phyloP scores from a whole-genome alignment of 2,888 invertebrate species.

The Gastrophysa polygoni region DNA sequence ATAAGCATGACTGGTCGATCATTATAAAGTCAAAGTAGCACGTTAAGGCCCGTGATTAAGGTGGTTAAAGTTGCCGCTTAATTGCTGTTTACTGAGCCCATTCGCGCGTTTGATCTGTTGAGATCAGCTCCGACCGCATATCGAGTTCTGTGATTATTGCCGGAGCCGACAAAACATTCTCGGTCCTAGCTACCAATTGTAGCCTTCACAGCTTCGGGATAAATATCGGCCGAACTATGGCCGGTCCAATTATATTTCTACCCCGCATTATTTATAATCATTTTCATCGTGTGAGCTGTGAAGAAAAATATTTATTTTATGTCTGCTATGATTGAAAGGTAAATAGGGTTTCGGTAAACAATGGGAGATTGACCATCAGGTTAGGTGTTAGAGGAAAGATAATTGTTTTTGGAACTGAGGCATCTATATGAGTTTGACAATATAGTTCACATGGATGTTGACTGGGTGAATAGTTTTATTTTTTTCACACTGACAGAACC shows the following conservation, averaged over 20 bases:
- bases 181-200: constrained; percentile 56
- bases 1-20: constrained; percentile 55
- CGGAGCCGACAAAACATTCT: constrained; percentile 54
- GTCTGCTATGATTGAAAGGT: constrained; percentile 25
- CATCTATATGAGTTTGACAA: neutral
- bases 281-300: constrained; percentile 20
- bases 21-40: constrained; percentile 59
- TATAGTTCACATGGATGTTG: neutral
- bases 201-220: constrained; percentile 51
- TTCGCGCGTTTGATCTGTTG: constrained; percentile 59
- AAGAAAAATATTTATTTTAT: constrained; percentile 31
- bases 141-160: constrained; percentile 58
- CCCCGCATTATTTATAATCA: constrained; percentile 31
- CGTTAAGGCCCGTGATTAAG: constrained; percentile 58
- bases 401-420: neutral
- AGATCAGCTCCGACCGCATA: constrained; percentile 53
- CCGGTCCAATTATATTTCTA: constrained; percentile 52
- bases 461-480: neutral
- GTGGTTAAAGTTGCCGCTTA: constrained; percentile 59
- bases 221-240: constrained; percentile 51
- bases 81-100: constrained; percentile 59
- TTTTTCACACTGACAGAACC: neutral
- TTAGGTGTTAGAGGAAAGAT: constrained; percentile 9
- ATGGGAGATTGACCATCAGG: constrained; percentile 4
- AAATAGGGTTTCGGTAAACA: constrained; percentile 19